A percentile compares a stretch with the other conserved stretches of the same genome.
These are phyloP conservation scores for Micrasema longulum DNA, from an alignment of 1,140 invertebrate genomes.

Conservation along the genomic window DNA sequence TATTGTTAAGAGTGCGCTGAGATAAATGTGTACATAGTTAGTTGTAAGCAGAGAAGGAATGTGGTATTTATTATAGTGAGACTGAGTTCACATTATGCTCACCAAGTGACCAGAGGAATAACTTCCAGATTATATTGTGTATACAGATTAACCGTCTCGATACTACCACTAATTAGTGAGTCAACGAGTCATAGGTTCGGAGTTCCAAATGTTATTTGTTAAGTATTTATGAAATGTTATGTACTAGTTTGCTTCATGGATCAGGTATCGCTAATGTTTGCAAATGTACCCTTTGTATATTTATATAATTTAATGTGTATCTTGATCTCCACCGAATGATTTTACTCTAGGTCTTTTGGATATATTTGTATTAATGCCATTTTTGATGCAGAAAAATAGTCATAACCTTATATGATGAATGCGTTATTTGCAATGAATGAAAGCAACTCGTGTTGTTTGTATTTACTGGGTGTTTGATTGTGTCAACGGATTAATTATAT, in stretches of 20 bases:
- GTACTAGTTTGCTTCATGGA: conserved; percentile 52
- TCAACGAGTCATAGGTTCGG: conserved; percentile 49
- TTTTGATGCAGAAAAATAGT: conserved; percentile 54
- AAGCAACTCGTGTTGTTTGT: conserved; percentile 39
- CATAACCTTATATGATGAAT: conserved; percentile 51
- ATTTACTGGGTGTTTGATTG: conserved; percentile 44
- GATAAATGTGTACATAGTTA: conserved; percentile 49
- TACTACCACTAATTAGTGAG: conserved; percentile 41
- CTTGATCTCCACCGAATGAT: conserved; percentile 55
- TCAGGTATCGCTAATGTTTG: conserved; percentile 52
- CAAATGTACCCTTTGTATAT: conserved; percentile 54
- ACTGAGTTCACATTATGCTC: conserved; percentile 52
- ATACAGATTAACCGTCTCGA: conserved; percentile 50
- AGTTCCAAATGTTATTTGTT: conserved; percentile 52
- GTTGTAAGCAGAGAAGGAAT: conserved; percentile 45
- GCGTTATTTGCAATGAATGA: conserved; percentile 47
- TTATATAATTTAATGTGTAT: conserved; percentile 54
- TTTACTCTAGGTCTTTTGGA: conserved; percentile 53
- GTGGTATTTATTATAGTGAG: conserved; percentile 54
- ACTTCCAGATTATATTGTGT: too few relatives aligned
- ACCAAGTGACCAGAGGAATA: conserved; percentile 41
- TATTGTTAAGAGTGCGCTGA: conserved; percentile 50
- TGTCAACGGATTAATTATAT: conserved; percentile 21
- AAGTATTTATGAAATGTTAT: conserved; percentile 49
- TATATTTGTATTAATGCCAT: conserved; percentile 54